A percentile compares a stretch with the other conserved stretches of the same genome.
These are phyloP conservation scores for Aelia acuminata DNA, from an alignment of 2,888 invertebrate species.

Conservation along the genomic window DNA sequence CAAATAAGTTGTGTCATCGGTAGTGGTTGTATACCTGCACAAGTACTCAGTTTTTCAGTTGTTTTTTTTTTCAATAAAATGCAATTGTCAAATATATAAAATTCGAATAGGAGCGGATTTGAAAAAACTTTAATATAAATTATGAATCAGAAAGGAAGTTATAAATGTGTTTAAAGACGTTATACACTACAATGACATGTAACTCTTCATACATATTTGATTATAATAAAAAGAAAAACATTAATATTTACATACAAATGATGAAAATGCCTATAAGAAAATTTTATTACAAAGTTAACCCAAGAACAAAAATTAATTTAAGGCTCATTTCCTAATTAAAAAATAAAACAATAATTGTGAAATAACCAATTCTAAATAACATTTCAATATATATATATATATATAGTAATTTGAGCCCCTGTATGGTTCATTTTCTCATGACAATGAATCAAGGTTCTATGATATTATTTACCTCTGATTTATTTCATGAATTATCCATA, in stretches of 20 bases:
- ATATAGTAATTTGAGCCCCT: neutral
- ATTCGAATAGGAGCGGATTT: slow-evolving; percentile 13
- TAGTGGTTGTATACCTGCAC: neutral
- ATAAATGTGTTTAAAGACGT: neutral
- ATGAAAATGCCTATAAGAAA: neutral
- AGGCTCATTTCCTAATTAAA: neutral
- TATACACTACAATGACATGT: neutral
- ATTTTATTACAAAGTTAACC: neutral
- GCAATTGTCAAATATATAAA: neutral
- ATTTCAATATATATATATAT: neutral
- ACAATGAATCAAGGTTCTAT: slow-evolving; percentile 44
- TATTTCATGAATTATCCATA: slow-evolving; percentile 24
- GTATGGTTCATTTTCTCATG: neutral
- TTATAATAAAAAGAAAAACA: neutral
- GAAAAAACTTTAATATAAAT: neutral
- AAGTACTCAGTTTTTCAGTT: slow-evolving; percentile 12
- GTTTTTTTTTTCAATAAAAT: neutral
- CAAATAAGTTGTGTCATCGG: neutral
- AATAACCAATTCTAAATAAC: neutral
- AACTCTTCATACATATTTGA: neutral
- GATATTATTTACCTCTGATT: slow-evolving; percentile 36
- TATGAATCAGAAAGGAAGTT: neutral
- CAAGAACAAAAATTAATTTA: neutral
- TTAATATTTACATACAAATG: neutral
- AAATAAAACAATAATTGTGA: neutral